These are phyloP conservation scores for Gallinago jamesoni DNA, from an alignment of 2,113 vertebrate species.

Conservation along the genomic window DNA sequence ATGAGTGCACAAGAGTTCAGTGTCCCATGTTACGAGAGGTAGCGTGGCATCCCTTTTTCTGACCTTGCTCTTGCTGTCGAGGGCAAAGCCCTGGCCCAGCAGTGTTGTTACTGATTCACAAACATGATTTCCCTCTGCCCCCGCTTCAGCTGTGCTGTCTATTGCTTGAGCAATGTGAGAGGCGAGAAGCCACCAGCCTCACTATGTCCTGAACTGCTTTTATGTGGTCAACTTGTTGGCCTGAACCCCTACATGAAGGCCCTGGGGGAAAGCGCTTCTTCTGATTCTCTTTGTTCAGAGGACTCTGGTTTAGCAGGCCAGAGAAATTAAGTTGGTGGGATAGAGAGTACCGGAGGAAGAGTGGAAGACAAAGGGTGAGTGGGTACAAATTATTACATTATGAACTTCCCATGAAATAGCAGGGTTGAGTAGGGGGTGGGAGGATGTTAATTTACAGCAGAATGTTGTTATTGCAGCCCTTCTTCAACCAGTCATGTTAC, in stretches of 20 bases:
- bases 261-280: background rate
- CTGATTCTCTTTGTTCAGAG: background rate
- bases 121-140: background rate
- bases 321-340: background rate
- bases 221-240: background rate
- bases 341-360: background rate
- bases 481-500: conserved; percentile 33
- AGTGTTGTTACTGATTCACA: background rate
- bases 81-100: background rate
- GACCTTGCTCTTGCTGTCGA: background rate
- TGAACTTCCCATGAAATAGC: conserved; percentile 10
- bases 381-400: background rate
- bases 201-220: background rate
- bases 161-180: background rate
- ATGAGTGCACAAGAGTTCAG: background rate
- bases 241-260: background rate
- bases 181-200: background rate
- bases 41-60: background rate
- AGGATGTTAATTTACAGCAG: background rate
- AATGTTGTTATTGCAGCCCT: conserved; percentile 43
- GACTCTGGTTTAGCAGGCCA: background rate
- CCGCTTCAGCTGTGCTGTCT: background rate
- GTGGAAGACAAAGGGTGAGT: background rate
- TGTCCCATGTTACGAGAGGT: background rate
- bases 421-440: background rate